Evolutionary conservation across 2,797 vertebrate genomes (phyloP).

Genomic region (Hyperoplus immaculatus): DNA sequence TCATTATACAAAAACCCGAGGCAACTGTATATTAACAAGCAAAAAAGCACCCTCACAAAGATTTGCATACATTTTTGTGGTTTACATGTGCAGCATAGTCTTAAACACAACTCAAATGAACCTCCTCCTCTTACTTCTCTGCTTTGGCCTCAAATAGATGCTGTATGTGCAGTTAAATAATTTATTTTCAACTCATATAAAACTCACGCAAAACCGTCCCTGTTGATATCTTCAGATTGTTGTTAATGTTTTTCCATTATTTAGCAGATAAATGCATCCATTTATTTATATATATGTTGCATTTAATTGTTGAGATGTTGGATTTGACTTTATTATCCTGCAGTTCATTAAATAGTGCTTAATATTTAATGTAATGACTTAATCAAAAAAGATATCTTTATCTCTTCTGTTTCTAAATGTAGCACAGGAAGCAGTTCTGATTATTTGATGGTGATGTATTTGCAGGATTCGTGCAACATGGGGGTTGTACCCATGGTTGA

Average conservation of each 20-base stretch:
- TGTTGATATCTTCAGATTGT: neutral
- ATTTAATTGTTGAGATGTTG: too few species aligned
- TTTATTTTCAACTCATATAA: neutral
- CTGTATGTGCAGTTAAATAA: neutral
- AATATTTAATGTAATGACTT: too few species aligned
- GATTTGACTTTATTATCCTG: too few species aligned
- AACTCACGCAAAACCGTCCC: neutral
- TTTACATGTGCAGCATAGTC: neutral
- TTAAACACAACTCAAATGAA: neutral
- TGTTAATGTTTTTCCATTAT: neutral
- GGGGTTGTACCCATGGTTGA: too few species aligned
- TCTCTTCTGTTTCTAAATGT: too few species aligned
- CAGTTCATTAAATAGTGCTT: too few species aligned
- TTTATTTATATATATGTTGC: too few species aligned
- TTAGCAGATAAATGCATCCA: neutral
- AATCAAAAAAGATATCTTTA: too few species aligned
- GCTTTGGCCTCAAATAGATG: neutral
- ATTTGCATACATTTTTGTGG: neutral
- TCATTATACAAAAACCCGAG: neutral
- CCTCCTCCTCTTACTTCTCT: neutral
- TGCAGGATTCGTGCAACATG: too few species aligned
- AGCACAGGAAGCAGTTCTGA: too few species aligned
- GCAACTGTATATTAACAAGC: neutral
- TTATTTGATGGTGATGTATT: too few species aligned
- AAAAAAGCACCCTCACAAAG: neutral